phyloP scores from a whole-genome alignment of 1,140 invertebrate genomes.

The Drosophila burlai region DNA sequence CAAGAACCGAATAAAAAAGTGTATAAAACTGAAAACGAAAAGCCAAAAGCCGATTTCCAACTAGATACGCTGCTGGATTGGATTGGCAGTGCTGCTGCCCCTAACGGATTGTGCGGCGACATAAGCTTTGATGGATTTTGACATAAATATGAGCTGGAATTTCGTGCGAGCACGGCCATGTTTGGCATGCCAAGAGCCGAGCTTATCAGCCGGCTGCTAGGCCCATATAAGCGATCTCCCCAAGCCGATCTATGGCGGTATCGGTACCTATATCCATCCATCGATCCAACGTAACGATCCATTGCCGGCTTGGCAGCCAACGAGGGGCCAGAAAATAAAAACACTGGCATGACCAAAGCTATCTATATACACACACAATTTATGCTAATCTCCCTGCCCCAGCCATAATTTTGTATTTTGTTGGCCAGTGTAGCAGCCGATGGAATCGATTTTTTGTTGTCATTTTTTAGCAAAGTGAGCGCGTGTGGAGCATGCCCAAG shows the following conservation, averaged over 20 bases:
- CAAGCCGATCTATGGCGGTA: slow-evolving; percentile 11
- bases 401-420: slow-evolving; percentile 77
- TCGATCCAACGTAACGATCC: slow-evolving; percentile 28
- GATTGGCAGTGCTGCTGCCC: slow-evolving; percentile 30
- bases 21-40: slow-evolving; percentile 18
- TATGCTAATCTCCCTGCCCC: slow-evolving; percentile 75
- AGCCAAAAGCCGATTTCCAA: slow-evolving; percentile 47
- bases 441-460: slow-evolving; percentile 21
- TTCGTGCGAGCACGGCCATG: slow-evolving; percentile 58
- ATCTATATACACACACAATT: slow-evolving; percentile 57
- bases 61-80: slow-evolving; percentile 38
- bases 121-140: slow-evolving; percentile 83
- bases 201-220: slow-evolving; percentile 61
- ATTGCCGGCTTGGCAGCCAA: slow-evolving; percentile 53
- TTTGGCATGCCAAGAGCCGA: slow-evolving; percentile 54
- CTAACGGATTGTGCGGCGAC: slow-evolving; percentile 75
- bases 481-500: slow-evolving; percentile 78
- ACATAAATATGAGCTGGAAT: slow-evolving; percentile 83
- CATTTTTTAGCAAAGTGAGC: slow-evolving; percentile 56
- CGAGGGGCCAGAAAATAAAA: slow-evolving; percentile 73
- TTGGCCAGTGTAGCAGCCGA: slow-evolving; percentile 45
- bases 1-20: neutral
- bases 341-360: slow-evolving; percentile 38
- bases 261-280: neutral
- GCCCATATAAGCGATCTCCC: slow-evolving; percentile 54